Percentiles rank a stretch among this genome's conserved stretches.
Evolutionary conservation across 1,140 invertebrate genomes (phyloP).

Genomic region (Orussus abietinus): DNA sequence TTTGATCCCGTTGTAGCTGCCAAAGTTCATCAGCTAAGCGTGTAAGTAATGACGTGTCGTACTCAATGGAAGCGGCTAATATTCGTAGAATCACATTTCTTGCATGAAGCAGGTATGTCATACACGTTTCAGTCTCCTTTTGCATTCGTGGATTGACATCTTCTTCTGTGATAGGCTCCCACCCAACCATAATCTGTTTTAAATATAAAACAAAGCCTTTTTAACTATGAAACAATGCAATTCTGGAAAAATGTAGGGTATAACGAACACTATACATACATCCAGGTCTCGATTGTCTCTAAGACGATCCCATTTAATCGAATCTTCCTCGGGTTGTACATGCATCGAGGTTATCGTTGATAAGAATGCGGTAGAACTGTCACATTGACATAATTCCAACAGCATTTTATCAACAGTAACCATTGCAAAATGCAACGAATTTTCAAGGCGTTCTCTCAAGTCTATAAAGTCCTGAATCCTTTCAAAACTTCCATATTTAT

Average conservation of each 20-base stretch:
- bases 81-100: constrained; percentile 45
- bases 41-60: constrained; percentile 30
- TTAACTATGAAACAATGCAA: constrained; percentile 2
- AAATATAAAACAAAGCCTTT: constrained; percentile 2
- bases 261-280: constrained; percentile 19
- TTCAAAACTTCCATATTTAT: constrained; percentile 90
- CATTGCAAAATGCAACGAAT: constrained; percentile 77
- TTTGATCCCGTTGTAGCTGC: constrained; percentile 31
- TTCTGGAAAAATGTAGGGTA: not conserved
- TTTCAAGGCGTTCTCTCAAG: constrained; percentile 74
- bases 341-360: constrained; percentile 50
- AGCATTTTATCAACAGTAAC: constrained; percentile 76
- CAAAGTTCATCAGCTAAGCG: constrained; percentile 34
- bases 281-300: constrained; percentile 61
- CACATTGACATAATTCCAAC: constrained; percentile 65
- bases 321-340: constrained; percentile 57
- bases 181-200: constrained; percentile 41
- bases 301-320: constrained; percentile 52
- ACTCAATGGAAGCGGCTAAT: constrained; percentile 34
- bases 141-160: constrained; percentile 35
- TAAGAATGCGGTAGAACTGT: constrained; percentile 34
- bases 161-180: constrained; percentile 38
- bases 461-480: constrained; percentile 89
- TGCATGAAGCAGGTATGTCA: constrained; percentile 37
- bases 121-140: constrained; percentile 42